Evolutionary conservation across 92 coral and sea anemone genomes (phyloP), one percentile per base, ranked within the genome.

Genomic region (Phenganax stokvisi): DNA sequence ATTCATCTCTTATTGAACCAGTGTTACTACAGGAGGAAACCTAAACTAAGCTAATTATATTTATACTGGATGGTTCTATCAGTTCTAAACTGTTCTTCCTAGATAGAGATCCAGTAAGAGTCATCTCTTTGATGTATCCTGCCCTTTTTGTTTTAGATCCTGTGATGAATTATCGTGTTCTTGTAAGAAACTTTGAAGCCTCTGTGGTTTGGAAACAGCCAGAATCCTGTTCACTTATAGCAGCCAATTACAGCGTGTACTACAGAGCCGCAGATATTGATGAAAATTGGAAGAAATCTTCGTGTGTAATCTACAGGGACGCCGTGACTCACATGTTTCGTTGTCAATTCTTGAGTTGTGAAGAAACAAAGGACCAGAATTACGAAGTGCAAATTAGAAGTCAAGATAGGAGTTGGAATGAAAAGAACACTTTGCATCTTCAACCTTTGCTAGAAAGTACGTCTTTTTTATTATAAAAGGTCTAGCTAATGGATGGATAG

Each of bases 281-380:
- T 16, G 51, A 31, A 52, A 61, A 60, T 16, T 77, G 82, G 82
- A 10, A 25, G 7, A 77, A 37, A 51, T 60, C 71, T 37, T 17
- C 44, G 9, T 77, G 82, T 51, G 15, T 5, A 7, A 62, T 77
- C 51, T 11, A 37, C 44, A 61, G 62, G 9, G 58, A 77, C 25
- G 25, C 25, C 12, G 57, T 55, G 37, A 44, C 2, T n/a, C 37
- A 60, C 27, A 29, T 8, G 53, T 77, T 77, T 61, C 59, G 82
- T 62, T 77, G 82, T 28, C 30, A 57, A 29, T 77, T 77, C 52
- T 31, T 77, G 72, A 77, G 71, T 20, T 77, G 82, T 37, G 17
- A 28, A 17, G n/a, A 27, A 11, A 9, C 44, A 9, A 77, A 61
- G 57, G 58, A 30, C 11, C 28, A 62, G 53, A 25, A 0, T 12